Evolutionary conservation across 2,888 invertebrate species (phyloP), one percentile per base, ranked within the genome.

Genomic region (Hermaeophaga mercurialis): DNA sequence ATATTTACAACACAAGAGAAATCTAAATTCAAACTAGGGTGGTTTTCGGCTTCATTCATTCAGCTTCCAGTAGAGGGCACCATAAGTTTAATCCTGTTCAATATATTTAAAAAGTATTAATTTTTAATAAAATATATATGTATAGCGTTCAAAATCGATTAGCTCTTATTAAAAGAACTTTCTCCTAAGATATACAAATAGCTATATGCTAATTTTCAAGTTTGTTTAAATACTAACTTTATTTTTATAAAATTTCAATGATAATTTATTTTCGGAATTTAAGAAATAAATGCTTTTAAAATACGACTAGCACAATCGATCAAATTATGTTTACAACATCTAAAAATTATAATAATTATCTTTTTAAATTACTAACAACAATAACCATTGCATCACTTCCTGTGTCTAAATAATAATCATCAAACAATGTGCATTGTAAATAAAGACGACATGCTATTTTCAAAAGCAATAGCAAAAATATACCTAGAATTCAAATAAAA

Each of bases 391-490:
- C 28, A 28, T 28, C 28, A 28, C 28, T 28, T 28, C 28, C 28
- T 33, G 12, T 33, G 2, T 33, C 6, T 7, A 33, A 14, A 33
- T 33, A 33, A 33, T 14, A 33, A 3, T 33, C 9, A 14, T 7
- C 12, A 45, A 43, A 47, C 34, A 48, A 45, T 53, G 33, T 19
- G 24, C 41, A 47, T 53, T 59, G 43, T 49, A 46, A 54, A 58
- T 36, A 38, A 53, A 41, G 49, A 52, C 43, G 54, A 53, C 55
- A 46, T 18, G 55, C 52, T 46, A 65, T 65, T 65, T 65, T 61
- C 61, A 57, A 54, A 46, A 24, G 58, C 63, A 59, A 59, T 61
- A 57, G 59, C 59, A n/a, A n/a, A n/a, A n/a, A n/a, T n/a, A n/a
- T n/a, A n/a, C n/a, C n/a, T n/a, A n/a, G n/a, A n/a, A n/a, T n/a